phyloP scores from a whole-genome alignment of 2,797 vertebrate species.

The Lithobates pipiens region DNA sequence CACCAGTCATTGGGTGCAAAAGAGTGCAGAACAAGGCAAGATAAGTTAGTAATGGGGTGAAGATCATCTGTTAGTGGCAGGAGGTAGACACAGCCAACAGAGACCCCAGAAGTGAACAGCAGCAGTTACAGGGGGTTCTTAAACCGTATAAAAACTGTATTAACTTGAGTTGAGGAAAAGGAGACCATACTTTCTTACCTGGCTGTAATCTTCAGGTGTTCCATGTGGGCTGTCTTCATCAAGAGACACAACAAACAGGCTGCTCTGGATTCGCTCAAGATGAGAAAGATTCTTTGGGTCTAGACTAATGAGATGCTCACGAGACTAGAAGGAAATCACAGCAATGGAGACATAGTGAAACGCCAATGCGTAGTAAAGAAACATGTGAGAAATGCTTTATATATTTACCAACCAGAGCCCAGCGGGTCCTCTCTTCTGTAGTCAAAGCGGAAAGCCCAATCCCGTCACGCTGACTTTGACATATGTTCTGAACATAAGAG shows the following conservation, averaged over 20 bases:
- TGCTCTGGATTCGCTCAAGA: constrained; percentile 91
- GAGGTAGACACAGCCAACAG: not conserved
- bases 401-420: constrained; percentile 86
- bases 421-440: constrained; percentile 86
- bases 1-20: too few relatives aligned
- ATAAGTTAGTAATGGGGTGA: too few relatives aligned
- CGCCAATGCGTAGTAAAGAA: not conserved
- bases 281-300: constrained; percentile 85
- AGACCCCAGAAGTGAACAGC: not conserved
- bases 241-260: constrained; percentile 83
- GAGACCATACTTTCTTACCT: constrained; percentile 75
- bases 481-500: constrained; percentile 80
- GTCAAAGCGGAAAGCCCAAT: constrained; percentile 87
- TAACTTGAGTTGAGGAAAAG: not conserved
- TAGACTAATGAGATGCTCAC: constrained; percentile 88
- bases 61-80: too few relatives aligned
- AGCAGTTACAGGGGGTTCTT: too few relatives aligned
- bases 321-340: constrained; percentile 75
- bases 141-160: too few relatives aligned
- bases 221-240: constrained; percentile 85
- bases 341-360: not conserved
- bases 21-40: too few relatives aligned
- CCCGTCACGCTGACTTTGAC: constrained; percentile 82
- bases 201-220: constrained; percentile 85
- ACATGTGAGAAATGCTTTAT: not conserved